Evolutionary conservation across 2,888 invertebrate genomes (phyloP).

Genomic region (Gonocerus acuteangulatus): DNA sequence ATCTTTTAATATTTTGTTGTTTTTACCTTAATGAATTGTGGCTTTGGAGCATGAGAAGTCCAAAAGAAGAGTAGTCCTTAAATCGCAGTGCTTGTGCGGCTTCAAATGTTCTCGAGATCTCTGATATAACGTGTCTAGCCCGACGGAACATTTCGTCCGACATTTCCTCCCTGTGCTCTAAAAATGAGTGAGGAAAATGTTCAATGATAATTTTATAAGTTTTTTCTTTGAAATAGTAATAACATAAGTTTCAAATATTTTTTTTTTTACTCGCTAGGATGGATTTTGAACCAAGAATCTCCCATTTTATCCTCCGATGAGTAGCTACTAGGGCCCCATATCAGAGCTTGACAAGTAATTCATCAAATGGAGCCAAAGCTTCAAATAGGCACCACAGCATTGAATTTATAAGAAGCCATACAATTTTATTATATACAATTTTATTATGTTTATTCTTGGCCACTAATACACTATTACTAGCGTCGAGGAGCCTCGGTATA

Average conservation of each 20-base stretch:
- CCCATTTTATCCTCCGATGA: no score
- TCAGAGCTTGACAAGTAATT: no score
- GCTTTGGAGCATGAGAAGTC: slow-evolving; percentile 74
- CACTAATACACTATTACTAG: no score
- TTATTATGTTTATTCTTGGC: no score
- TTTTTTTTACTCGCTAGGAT: neutral
- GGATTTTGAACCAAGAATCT: neutral
- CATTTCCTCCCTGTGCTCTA: neutral
- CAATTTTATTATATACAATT: no score
- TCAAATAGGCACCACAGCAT: no score
- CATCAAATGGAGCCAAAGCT: no score
- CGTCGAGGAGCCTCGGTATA: no score
- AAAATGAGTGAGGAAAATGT: neutral
- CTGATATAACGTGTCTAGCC: slow-evolving; percentile 77
- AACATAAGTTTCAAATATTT: neutral
- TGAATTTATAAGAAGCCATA: no score
- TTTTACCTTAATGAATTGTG: slow-evolving; percentile 75
- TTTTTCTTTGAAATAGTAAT: neutral
- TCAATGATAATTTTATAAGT: neutral
- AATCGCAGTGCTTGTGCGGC: slow-evolving; percentile 63
- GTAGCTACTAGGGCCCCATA: no score
- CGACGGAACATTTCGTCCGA: slow-evolving; percentile 42
- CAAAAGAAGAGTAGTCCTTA: slow-evolving; percentile 63
- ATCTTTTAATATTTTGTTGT: no score
- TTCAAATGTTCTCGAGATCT: slow-evolving; percentile 68